A percentile compares a stretch with the other conserved stretches of the same genome.
Conservation (phyloP, 2,888 invertebrate genomes). For the Archaeoteleia sp. region DNA sequence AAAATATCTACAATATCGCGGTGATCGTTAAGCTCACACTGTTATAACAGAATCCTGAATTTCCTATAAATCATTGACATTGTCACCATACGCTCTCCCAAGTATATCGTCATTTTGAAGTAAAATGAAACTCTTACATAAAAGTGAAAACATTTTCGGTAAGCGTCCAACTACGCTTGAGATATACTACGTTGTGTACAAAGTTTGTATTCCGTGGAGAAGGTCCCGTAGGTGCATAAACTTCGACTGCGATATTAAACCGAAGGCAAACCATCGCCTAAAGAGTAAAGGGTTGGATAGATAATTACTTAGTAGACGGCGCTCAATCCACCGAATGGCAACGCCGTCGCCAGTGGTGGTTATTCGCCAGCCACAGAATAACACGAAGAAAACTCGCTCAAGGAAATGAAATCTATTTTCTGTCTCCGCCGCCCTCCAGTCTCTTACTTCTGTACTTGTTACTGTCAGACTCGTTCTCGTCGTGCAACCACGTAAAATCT, state of each 20-base stretch:
- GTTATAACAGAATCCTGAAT: no score
- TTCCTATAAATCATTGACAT: no score
- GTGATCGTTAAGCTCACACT: no score
- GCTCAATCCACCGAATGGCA: constrained; percentile 5
- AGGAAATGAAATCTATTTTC: constrained; percentile 36
- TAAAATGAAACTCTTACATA: constrained; percentile 24
- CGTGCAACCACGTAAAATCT: constrained; percentile 8
- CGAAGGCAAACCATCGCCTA: constrained; percentile 27
- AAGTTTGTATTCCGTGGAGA: constrained; percentile 28
- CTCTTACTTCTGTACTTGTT: constrained; percentile 15
- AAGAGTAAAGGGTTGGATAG: constrained; percentile 11
- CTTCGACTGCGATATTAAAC: constrained; percentile 29
- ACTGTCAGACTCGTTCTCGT: constrained; percentile 32
- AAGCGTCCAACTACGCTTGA: constrained; percentile 17
- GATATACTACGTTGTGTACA: neutral
- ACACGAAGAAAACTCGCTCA: constrained; percentile 16
- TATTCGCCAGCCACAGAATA: constrained; percentile 15
- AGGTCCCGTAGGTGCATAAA: constrained; percentile 25
- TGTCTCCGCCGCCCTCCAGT: constrained; percentile 1
- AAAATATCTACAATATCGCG: no score
- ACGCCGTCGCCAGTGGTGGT: neutral
- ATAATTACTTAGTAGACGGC: constrained; percentile 26
- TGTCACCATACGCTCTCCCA: neutral
- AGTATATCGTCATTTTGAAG: constrained; percentile 12
- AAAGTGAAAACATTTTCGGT: constrained; percentile 12